Conservation (phyloP, 2,113 vertebrate genomes). For the Chrysochloris asiatica region DNA sequence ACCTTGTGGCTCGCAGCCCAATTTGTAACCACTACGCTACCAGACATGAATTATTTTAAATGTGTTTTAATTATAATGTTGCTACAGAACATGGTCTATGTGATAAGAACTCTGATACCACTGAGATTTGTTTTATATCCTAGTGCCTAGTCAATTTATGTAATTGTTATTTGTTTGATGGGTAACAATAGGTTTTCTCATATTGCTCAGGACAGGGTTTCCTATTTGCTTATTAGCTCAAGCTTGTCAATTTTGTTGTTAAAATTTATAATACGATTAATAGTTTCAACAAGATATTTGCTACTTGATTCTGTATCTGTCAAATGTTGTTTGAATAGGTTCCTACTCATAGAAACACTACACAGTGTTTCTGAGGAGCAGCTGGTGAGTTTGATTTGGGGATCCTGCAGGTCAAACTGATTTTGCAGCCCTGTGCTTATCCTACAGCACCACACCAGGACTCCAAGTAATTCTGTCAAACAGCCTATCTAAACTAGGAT, state of each 20-base stretch:
- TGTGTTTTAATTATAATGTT: not conserved
- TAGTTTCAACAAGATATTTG: not conserved
- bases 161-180: not conserved
- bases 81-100: not conserved
- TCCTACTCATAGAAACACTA: too few relatives aligned
- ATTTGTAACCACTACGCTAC: too few relatives aligned
- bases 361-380: too few relatives aligned
- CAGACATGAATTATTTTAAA: not conserved
- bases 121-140: not conserved
- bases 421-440: too few relatives aligned
- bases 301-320: not conserved
- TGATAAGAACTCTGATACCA: not conserved
- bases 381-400: too few relatives aligned
- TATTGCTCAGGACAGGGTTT: not conserved
- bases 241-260: not conserved
- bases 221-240: not conserved
- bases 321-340: too few relatives aligned
- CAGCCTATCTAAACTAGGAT: not conserved
- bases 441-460: too few relatives aligned
- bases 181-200: not conserved
- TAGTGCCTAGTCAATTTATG: not conserved
- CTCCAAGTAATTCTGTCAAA: not conserved
- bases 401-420: too few relatives aligned
- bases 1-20: too few relatives aligned
- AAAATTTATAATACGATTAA: not conserved